These are phyloP conservation scores for Harpegnathos saltator DNA, from an alignment of 1,140 invertebrate species.

Conservation along the genomic window DNA sequence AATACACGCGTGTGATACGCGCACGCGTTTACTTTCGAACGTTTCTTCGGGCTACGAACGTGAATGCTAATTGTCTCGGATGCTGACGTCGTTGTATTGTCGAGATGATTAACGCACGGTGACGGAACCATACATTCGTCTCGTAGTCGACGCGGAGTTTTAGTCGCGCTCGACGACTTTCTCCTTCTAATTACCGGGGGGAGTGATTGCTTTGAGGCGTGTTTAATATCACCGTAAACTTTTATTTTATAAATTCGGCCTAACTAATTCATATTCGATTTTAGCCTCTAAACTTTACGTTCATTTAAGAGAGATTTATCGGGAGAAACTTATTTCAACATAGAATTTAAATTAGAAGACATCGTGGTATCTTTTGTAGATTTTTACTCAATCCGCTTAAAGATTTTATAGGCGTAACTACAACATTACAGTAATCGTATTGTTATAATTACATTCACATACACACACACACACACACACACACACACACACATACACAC, in stretches of 20 bases:
- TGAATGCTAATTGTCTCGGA: slow-evolving; percentile 39
- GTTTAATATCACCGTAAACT: no score
- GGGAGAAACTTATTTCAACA: no score
- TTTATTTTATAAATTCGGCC: no score
- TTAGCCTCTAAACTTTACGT: no score
- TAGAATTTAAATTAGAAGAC: neutral
- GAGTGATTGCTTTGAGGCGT: no score
- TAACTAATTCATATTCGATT: no score
- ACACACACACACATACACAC: no score
- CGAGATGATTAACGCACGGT: slow-evolving; percentile 4
- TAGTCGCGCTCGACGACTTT: slow-evolving; percentile 1
- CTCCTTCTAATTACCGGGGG: slow-evolving; percentile 18
- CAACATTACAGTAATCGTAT: slow-evolving; percentile 38
- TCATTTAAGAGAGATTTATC: no score
- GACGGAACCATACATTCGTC: no score
- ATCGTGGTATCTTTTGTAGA: slow-evolving; percentile 16
- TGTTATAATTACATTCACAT: slow-evolving; percentile 46
- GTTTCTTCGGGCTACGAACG: slow-evolving; percentile 5
- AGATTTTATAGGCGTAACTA: slow-evolving; percentile 46
- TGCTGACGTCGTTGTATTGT: slow-evolving; percentile 19
- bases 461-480: no score
- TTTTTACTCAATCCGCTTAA: slow-evolving; percentile 63
- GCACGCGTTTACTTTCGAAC: slow-evolving; percentile 18
- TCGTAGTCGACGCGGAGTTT: neutral
- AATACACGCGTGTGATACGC: neutral